Conservation (phyloP, 2,113 vertebrate species). For the Boulengeromyrus knoepffleri region DNA sequence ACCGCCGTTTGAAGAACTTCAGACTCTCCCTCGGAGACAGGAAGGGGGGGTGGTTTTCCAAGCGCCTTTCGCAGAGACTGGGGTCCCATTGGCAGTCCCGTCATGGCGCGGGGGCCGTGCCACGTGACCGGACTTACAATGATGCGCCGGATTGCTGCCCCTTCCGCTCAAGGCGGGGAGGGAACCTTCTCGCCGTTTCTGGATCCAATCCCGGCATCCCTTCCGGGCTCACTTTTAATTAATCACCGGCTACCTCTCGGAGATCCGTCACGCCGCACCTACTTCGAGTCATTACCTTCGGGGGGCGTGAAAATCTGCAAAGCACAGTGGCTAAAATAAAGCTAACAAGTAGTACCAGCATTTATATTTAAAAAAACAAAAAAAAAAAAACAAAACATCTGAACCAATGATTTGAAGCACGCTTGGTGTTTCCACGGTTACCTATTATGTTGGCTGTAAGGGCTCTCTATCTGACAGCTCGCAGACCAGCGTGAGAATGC, state of each 20-base stretch:
- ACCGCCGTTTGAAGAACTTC: not conserved
- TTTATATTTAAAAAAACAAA: not conserved
- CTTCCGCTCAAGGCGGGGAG: not conserved
- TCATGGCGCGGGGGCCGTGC: not conserved
- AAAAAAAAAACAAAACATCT: not conserved
- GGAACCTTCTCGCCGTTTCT: not conserved
- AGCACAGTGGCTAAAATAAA: not conserved
- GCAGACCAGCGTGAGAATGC: not conserved
- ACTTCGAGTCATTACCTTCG: not conserved
- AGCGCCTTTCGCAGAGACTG: not conserved
- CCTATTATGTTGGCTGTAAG: not conserved
- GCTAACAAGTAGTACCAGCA: not conserved
- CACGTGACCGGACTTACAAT: not conserved
- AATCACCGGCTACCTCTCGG: not conserved
- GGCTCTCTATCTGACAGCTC: not conserved
- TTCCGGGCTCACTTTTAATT: constrained; percentile 3
- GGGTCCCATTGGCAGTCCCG: not conserved
- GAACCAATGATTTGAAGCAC: not conserved
- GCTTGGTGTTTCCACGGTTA: not conserved
- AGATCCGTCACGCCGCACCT: not conserved
- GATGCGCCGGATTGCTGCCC: not conserved
- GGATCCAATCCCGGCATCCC: not conserved
- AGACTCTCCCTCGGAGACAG: not conserved
- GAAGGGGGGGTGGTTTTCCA: not conserved
- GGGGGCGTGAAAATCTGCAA: not conserved